phyloP scores from a whole-genome alignment of 2,888 invertebrate genomes.

The Caenorhabditis doughertyi region DNA sequence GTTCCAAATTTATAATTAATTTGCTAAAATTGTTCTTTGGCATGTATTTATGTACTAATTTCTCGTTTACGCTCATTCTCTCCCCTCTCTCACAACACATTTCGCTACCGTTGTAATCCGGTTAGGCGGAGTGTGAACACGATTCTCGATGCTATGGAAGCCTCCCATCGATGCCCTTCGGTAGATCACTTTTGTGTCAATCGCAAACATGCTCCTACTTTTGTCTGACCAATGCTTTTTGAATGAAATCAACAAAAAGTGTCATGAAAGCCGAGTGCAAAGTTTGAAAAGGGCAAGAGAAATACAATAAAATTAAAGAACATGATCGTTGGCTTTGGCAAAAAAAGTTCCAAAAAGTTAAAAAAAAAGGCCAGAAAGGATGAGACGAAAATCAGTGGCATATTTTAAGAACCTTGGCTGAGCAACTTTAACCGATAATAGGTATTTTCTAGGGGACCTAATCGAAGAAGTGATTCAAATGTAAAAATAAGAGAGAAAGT shows the following conservation, averaged over 20 bases:
- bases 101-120: conserved; percentile 50
- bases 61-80: conserved; percentile 19
- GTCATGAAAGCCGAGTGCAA: conserved; percentile 11
- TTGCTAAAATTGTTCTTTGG: not conserved
- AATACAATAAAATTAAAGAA: not conserved
- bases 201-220: conserved; percentile 45
- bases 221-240: conserved; percentile 42
- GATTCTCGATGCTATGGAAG: conserved; percentile 23
- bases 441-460: too few species aligned
- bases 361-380: too few species aligned
- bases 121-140: conserved; percentile 62
- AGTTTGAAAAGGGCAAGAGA: not conserved
- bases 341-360: not conserved
- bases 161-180: conserved; percentile 27
- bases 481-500: not conserved
- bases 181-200: conserved; percentile 57
- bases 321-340: not conserved
- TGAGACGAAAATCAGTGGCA: too few species aligned
- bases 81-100: conserved; percentile 8
- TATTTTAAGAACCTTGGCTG: too few species aligned
- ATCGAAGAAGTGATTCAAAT: not conserved
- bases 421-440: too few species aligned
- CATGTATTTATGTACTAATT: conserved; percentile 36
- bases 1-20: conserved; percentile 2
- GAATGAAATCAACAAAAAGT: conserved; percentile 30